These are phyloP conservation scores for Drosophila incognita DNA, from an alignment of 2,888 invertebrate genomes.

Conservation along the genomic window DNA sequence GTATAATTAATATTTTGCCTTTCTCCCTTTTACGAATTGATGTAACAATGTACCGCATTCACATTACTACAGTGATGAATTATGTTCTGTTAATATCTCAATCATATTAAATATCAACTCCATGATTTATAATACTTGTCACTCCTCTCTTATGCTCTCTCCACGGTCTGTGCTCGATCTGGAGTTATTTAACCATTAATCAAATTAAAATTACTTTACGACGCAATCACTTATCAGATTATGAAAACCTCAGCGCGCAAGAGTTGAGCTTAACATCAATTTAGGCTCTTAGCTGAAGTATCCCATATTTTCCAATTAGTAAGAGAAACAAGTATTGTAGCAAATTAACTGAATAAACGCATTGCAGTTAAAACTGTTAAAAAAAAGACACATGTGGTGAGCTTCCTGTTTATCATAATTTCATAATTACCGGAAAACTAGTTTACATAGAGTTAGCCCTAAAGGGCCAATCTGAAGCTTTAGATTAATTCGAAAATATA, in stretches of 20 bases:
- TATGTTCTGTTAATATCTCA: neutral
- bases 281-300: conserved; percentile 13
- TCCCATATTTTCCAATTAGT: conserved; percentile 31
- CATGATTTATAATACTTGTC: conserved; percentile 25
- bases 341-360: conserved; percentile 45
- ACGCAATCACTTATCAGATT: conserved; percentile 29
- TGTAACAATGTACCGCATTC: neutral
- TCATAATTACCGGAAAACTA: conserved; percentile 65
- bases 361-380: conserved; percentile 10
- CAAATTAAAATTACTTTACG: conserved; percentile 16
- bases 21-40: neutral
- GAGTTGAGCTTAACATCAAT: neutral
- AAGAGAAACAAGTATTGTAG: conserved; percentile 37
- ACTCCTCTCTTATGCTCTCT: conserved; percentile 33
- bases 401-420: conserved; percentile 71
- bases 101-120: conserved; percentile 2
- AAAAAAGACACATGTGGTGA: conserved; percentile 20
- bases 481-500: conserved; percentile 63
- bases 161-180: neutral
- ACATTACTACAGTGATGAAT: conserved; percentile 9
- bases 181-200: conserved; percentile 15
- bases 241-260: neutral
- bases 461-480: conserved; percentile 38
- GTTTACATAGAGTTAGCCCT: conserved; percentile 47
- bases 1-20: neutral